Evolutionary conservation across 2,888 invertebrate species (phyloP).

Genomic region (Tiphia femorata): DNA sequence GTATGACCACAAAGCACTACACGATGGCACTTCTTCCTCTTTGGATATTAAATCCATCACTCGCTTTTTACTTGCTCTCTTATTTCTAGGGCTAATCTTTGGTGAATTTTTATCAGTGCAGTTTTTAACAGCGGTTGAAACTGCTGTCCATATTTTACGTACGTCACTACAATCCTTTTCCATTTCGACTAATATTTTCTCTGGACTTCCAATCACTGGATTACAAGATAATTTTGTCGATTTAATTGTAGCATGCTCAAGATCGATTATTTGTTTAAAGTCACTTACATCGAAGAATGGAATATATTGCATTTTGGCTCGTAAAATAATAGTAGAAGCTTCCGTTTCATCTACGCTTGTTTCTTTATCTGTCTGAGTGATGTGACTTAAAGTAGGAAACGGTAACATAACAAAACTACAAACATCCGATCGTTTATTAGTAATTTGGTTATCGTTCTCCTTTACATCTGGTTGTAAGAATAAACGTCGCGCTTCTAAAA

Average conservation of each 20-base stretch:
- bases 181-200: conserved; percentile 52
- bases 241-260: conserved; percentile 6
- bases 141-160: conserved; percentile 50
- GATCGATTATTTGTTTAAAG: conserved; percentile 39
- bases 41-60: background rate
- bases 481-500: conserved; percentile 76
- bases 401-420: conserved; percentile 32
- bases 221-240: conserved; percentile 17
- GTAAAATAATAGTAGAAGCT: conserved; percentile 28
- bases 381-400: conserved; percentile 77
- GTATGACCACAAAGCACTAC: conserved; percentile 76
- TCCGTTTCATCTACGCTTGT: background rate
- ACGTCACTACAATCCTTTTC: conserved; percentile 50
- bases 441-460: conserved; percentile 73
- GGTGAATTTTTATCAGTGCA: background rate
- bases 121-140: conserved; percentile 35
- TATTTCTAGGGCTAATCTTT: conserved; percentile 33
- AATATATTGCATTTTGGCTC: conserved; percentile 22
- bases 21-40: conserved; percentile 5
- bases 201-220: conserved; percentile 32
- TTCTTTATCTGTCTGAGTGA: conserved; percentile 70
- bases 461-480: conserved; percentile 83
- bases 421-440: conserved; percentile 67
- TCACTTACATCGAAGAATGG: conserved; percentile 35
- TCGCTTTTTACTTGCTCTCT: conserved; percentile 36